A percentile compares a stretch with the other conserved stretches of the same genome.
These are phyloP conservation scores for Poliocrania exsul DNA, from an alignment of 2,797 vertebrate genomes.

Conservation along the genomic window DNA sequence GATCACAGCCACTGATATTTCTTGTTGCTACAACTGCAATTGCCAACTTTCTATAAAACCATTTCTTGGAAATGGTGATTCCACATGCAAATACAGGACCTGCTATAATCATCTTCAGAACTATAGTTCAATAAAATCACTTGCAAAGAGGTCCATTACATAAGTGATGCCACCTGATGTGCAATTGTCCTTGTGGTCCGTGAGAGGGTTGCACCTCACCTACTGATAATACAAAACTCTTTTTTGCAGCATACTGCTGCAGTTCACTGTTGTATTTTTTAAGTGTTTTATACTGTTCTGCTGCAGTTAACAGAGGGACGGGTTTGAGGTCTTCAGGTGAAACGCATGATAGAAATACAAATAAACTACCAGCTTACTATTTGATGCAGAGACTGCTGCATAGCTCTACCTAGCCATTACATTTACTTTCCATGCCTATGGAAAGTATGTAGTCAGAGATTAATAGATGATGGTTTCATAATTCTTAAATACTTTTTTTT, in stretches of 20 bases:
- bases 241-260: background rate
- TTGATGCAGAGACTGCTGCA: background rate
- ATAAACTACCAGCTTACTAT: constrained; percentile 28
- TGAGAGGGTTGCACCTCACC: background rate
- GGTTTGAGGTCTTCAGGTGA: constrained; percentile 24
- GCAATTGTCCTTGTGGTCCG: background rate
- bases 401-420: constrained; percentile 5
- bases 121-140: background rate
- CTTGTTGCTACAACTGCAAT: background rate
- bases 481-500: constrained; percentile 65
- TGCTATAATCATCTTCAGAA: background rate
- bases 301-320: background rate
- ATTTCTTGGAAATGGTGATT: background rate
- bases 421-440: constrained; percentile 42
- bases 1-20: background rate
- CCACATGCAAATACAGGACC: background rate
- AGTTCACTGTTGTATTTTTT: background rate
- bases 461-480: constrained; percentile 51
- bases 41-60: background rate
- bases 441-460: constrained; percentile 19
- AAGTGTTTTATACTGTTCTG: constrained; percentile 4
- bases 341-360: constrained; percentile 32
- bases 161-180: background rate
- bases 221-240: background rate
- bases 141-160: background rate